A percentile compares a stretch with the other conserved stretches of the same genome.
phyloP scores from a whole-genome alignment of 2,888 invertebrate genomes.

The Idaea aversata region DNA sequence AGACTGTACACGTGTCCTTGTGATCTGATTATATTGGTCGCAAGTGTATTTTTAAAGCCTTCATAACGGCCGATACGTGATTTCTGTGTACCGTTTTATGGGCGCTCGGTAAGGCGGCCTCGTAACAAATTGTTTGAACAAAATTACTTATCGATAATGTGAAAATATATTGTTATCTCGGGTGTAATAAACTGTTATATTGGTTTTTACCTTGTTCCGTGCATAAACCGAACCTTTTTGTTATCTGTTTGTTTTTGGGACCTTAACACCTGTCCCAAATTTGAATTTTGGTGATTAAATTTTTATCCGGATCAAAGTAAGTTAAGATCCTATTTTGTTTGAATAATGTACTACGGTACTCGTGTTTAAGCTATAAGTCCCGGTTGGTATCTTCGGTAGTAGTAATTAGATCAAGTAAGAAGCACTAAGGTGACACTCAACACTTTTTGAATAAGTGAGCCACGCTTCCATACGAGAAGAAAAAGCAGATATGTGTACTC shows the following conservation, averaged over 20 bases:
- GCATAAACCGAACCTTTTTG: neutral
- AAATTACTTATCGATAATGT: conserved; percentile 19
- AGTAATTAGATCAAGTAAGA: no score
- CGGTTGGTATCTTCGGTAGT: no score
- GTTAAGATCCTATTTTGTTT: no score
- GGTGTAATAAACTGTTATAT: neutral
- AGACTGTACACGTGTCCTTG: neutral
- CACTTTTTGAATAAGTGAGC: no score
- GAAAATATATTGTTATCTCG: conserved; percentile 11
- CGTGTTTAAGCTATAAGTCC: no score
- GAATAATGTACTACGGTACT: no score
- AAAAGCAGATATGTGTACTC: no score
- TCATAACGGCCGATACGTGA: conserved; percentile 16
- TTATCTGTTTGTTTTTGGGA: neutral
- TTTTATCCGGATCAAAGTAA: no score
- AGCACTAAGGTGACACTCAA: no score
- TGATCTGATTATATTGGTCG: neutral
- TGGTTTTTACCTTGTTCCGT: neutral
- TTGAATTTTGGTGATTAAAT: neutral
- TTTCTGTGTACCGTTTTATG: conserved; percentile 16
- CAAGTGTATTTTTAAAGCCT: conserved; percentile 9
- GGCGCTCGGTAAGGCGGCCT: conserved; percentile 11
- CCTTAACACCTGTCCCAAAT: neutral
- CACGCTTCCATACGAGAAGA: no score
- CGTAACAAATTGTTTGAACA: conserved; percentile 16